Evolutionary conservation across 2,113 vertebrate species (phyloP).

Genomic region (Platycercus adscitus): DNA sequence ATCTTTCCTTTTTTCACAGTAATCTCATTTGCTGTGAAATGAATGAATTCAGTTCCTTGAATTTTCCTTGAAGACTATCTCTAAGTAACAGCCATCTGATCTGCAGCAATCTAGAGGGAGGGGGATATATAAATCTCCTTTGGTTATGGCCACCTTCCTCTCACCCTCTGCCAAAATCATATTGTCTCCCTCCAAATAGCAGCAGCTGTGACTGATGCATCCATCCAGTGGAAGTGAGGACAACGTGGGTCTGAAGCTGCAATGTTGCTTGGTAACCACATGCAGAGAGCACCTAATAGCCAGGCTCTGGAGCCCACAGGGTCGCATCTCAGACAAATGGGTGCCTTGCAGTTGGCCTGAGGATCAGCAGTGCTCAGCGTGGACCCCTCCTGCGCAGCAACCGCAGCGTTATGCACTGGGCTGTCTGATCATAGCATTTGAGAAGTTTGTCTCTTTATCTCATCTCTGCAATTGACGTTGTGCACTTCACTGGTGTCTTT

Average conservation of each 20-base stretch:
- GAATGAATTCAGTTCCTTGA: neutral
- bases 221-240: neutral
- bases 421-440: fast-evolving
- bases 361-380: neutral
- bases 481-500: neutral
- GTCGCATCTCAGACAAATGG: neutral
- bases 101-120: neutral
- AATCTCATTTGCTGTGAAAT: constrained; percentile 14
- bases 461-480: neutral
- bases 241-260: neutral
- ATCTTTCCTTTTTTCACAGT: neutral
- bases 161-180: neutral
- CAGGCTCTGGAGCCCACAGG: neutral
- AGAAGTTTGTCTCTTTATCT: neutral
- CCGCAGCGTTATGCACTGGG: fast-evolving
- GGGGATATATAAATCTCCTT: neutral
- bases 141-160: neutral
- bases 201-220: neutral
- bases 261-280: constrained; percentile 54
- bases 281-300: neutral
- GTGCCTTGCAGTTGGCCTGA: constrained; percentile 6
- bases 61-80: neutral
- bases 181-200: neutral
- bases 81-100: neutral
- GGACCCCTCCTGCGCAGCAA: neutral